A percentile compares a stretch with the other conserved stretches of the same genome.
phyloP scores from a whole-genome alignment of 2,113 vertebrate species.

The Danio rerio region DNA sequence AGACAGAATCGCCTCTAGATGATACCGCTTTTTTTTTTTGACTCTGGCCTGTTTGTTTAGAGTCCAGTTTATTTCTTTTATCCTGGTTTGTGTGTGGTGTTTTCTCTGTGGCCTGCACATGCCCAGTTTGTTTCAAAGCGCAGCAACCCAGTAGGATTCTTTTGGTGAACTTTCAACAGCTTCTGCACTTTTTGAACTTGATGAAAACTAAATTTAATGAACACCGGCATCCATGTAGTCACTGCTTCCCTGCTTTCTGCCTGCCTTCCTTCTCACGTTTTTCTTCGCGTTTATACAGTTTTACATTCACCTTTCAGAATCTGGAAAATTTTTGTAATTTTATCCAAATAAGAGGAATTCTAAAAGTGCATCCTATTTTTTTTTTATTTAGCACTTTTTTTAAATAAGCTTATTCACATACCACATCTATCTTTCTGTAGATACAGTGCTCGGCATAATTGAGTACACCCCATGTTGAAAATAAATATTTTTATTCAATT shows the following conservation, averaged over 20 bases:
- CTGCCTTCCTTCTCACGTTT: neutral
- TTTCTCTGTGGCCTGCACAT: conserved; percentile 76
- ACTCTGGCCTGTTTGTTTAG: conserved; percentile 75
- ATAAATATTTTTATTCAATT: too few relatives aligned
- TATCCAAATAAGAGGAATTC: too few relatives aligned
- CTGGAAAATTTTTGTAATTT: too few relatives aligned
- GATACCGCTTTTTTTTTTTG: conserved; percentile 59
- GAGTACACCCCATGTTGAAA: too few relatives aligned
- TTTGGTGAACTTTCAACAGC: conserved; percentile 71
- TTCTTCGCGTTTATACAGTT: neutral
- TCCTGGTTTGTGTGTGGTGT: conserved; percentile 64
- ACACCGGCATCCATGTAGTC: neutral
- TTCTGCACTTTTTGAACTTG: conserved; percentile 66
- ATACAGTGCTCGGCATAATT: too few relatives aligned
- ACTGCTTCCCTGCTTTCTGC: neutral
- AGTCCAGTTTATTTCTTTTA: conserved; percentile 80
- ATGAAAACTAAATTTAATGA: conserved; percentile 3
- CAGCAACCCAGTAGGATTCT: conserved; percentile 76
- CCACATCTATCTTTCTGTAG: too few relatives aligned
- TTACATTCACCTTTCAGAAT: too few relatives aligned
- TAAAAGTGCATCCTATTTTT: too few relatives aligned
- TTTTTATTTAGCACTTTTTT: too few relatives aligned
- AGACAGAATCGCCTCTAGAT: conserved; percentile 76
- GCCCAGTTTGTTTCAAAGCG: conserved; percentile 78
- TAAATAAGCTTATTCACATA: too few relatives aligned